phyloP scores from a whole-genome alignment of 2,797 vertebrate species.

The Antrozous pallidus region DNA sequence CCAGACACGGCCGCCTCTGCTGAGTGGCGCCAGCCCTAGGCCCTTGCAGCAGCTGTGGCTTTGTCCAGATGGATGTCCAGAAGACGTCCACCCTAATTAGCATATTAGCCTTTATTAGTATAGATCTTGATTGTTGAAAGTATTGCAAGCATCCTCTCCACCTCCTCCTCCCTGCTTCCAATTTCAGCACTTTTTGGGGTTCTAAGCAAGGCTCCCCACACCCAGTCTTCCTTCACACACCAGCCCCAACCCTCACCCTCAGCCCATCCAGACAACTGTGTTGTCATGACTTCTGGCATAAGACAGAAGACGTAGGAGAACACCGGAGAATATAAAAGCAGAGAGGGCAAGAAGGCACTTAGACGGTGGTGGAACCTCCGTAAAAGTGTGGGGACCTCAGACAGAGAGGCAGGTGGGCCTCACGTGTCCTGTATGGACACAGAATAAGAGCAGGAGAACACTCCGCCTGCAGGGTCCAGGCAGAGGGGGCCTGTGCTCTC shows the following conservation, averaged over 20 bases:
- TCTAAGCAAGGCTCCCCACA: background rate
- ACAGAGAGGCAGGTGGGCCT: background rate
- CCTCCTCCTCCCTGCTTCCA: no score
- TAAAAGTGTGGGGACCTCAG: background rate
- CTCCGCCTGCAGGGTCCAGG: background rate
- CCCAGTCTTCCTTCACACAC: background rate
- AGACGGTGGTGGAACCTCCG: background rate
- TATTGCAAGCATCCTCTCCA: no score
- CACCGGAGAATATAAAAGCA: background rate
- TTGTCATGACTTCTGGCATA: background rate
- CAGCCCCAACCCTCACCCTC: background rate
- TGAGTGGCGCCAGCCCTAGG: no score
- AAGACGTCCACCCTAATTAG: no score
- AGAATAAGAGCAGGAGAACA: background rate
- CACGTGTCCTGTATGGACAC: rapidly evolving
- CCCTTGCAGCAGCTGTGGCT: no score
- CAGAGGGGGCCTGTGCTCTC: background rate
- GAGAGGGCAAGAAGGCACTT: background rate
- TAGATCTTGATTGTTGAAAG: no score
- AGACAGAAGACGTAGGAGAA: background rate
- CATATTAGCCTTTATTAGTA: no score
- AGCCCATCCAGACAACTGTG: background rate
- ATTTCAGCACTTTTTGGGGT: background rate
- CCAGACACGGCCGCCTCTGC: no score
- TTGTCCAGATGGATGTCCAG: no score